These are phyloP conservation scores for Helogale parvula DNA, from an alignment of 2,113 vertebrate species.

Conservation along the genomic window DNA sequence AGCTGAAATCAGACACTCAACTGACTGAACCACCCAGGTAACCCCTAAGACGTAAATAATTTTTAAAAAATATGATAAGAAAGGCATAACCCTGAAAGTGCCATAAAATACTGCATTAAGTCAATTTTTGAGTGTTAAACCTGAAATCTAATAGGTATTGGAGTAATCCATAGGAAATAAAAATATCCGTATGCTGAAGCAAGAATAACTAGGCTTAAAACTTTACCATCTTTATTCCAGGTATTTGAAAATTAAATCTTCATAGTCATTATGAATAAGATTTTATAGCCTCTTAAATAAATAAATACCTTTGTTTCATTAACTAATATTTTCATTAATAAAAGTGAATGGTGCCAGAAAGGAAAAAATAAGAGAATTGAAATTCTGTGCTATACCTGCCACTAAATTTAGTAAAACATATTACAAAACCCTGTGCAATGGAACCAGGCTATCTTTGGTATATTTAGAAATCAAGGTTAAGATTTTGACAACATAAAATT, in stretches of 20 bases:
- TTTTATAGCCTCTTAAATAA: constrained; percentile 16
- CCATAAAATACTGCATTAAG: constrained; percentile 52
- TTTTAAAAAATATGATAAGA: constrained; percentile 28
- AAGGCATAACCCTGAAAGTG: background rate
- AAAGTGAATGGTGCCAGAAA: background rate
- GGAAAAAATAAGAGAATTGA: background rate
- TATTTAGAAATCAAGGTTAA: background rate
- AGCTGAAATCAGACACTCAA: too few species aligned
- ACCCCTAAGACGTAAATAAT: background rate
- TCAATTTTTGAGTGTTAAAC: background rate
- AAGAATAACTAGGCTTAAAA: constrained; percentile 15
- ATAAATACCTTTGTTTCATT: background rate
- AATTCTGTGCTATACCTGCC: background rate
- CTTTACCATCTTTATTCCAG: background rate
- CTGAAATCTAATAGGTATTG: constrained; percentile 43
- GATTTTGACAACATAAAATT: constrained; percentile 22
- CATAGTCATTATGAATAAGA: background rate
- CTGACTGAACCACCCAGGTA: too few species aligned
- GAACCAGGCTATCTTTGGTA: background rate
- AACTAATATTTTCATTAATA: constrained; percentile 42
- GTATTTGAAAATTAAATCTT: constrained; percentile 14
- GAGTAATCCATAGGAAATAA: constrained; percentile 25
- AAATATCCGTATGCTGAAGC: constrained; percentile 49
- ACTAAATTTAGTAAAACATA: constrained; percentile 24
- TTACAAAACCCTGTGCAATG: background rate